Base-by-base conservation (phyloP, 1,140 invertebrate genomes). In the Microplitis demolitor region DNA sequence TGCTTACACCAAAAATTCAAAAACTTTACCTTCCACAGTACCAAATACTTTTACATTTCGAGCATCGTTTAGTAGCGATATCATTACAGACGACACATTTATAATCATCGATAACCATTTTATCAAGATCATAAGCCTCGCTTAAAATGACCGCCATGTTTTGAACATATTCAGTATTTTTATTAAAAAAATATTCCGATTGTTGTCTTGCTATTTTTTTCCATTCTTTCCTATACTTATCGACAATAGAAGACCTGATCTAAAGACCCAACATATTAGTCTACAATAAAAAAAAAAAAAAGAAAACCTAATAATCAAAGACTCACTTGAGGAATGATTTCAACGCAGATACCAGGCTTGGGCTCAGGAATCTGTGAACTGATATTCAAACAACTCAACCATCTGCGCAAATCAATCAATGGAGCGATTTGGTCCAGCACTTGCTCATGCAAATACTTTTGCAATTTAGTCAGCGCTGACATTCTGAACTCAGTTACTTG, bases 391-490 rank as follows among this genome's bases (percentile, higher is more conserved):
- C 89, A 87, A 76, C 88, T 88, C 33, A 95, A 83, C 84, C 91
- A 94, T 81, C 90, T 88, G 83, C 93, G 92, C 4, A 96, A 83
- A 56, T 95, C 93, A 6, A 90, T 87, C 3, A 95, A 81, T 9
- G 93, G 92, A 1, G 93, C 89, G 68, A 95, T 84, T 85, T 95
- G 94, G 80, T 95, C 94, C 45, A 96, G 71, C 9, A 93, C 78
- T 11, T 82, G 77, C 66, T 93, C 92, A 4, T 90, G 87, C 31
- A 94, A 76, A 75, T 86, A 88, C 81, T 87, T 84, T 83, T 92
- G 88, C 31, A 92, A 81, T 82, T 90, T 90, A 37, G 89, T 86
- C 34, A 95, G 85, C 66, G 91, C 87, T 35, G 88, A 85, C 62
- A 91, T 88, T 54, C 93, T 88, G 53, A 89, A 89, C 63, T 93